phyloP scores from a whole-genome alignment of 1,140 invertebrate species.

The Limonius californicus region DNA sequence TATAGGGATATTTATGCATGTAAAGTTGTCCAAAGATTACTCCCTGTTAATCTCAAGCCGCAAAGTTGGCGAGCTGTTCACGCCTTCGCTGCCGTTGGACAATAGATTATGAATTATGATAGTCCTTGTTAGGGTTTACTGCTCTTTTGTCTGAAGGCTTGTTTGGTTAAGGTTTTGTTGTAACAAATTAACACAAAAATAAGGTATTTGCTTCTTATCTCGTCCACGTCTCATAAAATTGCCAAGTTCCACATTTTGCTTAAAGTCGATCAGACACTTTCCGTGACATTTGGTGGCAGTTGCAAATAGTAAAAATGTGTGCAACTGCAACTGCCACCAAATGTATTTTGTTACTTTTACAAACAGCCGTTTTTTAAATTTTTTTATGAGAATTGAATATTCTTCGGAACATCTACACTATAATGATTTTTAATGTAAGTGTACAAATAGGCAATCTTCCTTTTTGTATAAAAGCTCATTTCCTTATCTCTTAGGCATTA shows the following conservation, averaged over 20 bases:
- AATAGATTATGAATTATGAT: constrained; percentile 38
- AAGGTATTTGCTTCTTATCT: neutral
- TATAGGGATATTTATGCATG: constrained; percentile 38
- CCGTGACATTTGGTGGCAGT: too few species aligned
- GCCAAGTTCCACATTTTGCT: too few species aligned
- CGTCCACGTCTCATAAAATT: too few species aligned
- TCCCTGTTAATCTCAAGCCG: constrained; percentile 39
- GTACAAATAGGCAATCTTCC: too few species aligned
- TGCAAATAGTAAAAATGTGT: too few species aligned
- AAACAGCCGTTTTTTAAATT: too few species aligned
- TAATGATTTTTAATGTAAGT: too few species aligned
- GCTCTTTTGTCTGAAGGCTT: neutral
- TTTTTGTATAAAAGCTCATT: constrained; percentile 1
- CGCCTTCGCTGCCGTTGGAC: constrained; percentile 29
- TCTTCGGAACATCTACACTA: too few species aligned
- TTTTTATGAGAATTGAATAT: too few species aligned
- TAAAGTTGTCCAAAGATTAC: constrained; percentile 40
- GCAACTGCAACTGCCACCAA: too few species aligned
- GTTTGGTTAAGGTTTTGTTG: neutral
- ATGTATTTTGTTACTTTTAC: too few species aligned
- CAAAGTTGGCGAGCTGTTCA: constrained; percentile 38
- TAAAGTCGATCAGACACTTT: too few species aligned
- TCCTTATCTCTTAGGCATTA: constrained; percentile 29
- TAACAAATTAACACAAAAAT: neutral
- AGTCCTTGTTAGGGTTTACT: constrained; percentile 2